Evolutionary conservation across 2,113 vertebrate genomes (phyloP).

Genomic region (Hippocampus barbouri): DNA sequence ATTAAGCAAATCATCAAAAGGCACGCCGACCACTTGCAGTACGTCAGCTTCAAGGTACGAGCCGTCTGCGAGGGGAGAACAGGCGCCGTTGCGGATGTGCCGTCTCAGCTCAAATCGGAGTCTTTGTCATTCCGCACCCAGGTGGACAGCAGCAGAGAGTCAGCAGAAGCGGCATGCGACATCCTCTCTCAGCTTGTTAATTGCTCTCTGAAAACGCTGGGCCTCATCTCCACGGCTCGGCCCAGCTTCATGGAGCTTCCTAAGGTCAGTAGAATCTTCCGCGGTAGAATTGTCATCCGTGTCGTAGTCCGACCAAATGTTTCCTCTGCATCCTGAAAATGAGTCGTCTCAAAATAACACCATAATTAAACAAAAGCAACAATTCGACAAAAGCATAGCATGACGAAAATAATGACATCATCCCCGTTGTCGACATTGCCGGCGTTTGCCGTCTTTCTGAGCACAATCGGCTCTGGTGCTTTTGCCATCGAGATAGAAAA

Average conservation of each 20-base stretch:
- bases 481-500: background rate
- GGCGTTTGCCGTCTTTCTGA: no score
- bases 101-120: background rate
- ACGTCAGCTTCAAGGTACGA: constrained; percentile 95
- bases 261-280: constrained; percentile 73
- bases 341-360: background rate
- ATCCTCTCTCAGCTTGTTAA: constrained; percentile 94
- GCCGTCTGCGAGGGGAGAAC: background rate
- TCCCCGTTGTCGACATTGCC: background rate
- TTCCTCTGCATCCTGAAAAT: background rate
- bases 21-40: constrained; percentile 93
- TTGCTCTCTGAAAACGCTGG: constrained; percentile 90
- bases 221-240: constrained; percentile 92
- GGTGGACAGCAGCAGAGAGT: constrained; percentile 98
- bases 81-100: background rate
- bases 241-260: constrained; percentile 98
- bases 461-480: no score
- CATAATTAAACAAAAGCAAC: background rate
- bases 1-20: constrained; percentile 96
- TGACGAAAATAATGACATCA: background rate
- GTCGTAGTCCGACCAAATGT: background rate
- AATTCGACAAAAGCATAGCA: background rate
- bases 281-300: background rate
- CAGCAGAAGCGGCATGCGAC: constrained; percentile 90
- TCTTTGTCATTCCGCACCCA: constrained; percentile 46